Conservation (phyloP, 2,888 invertebrate genomes). For the Disparrhopalites patrizii region DNA sequence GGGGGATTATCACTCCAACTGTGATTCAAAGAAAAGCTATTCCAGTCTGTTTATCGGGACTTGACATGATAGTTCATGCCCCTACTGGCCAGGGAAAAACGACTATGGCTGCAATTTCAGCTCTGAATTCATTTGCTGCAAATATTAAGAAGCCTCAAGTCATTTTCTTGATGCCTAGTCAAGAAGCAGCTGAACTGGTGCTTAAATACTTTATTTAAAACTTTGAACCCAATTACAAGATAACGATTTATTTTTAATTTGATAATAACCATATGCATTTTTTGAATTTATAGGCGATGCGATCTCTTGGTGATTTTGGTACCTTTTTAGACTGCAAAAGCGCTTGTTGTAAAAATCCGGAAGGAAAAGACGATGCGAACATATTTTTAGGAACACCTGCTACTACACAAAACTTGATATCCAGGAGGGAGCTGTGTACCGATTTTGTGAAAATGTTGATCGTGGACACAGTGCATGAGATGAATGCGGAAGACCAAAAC, state of each 20-base stretch:
- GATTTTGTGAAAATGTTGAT: slow-evolving; percentile 11
- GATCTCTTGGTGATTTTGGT: slow-evolving; percentile 10
- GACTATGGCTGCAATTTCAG: slow-evolving; percentile 9
- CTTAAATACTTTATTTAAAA: neutral
- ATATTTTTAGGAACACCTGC: slow-evolving; percentile 5
- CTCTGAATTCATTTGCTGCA: slow-evolving; percentile 10
- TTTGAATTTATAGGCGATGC: slow-evolving; percentile 2
- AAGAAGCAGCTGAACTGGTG: slow-evolving; percentile 10
- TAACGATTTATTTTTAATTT: neutral
- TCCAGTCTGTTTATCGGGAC: slow-evolving; percentile 5
- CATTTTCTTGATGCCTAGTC: slow-evolving; percentile 1
- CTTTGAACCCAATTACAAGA: neutral
- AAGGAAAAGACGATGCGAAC: neutral
- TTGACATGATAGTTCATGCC: slow-evolving; percentile 16
- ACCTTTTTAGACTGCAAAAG: slow-evolving; percentile 9
- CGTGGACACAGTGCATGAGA: slow-evolving; percentile 11
- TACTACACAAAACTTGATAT: slow-evolving; percentile 1
- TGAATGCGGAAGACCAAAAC: slow-evolving; percentile 1
- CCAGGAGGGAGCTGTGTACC: neutral
- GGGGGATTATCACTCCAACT: slow-evolving; percentile 11
- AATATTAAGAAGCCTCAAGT: slow-evolving; percentile 6
- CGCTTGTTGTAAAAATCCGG: neutral
- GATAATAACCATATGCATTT: too few relatives aligned
- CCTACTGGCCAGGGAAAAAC: slow-evolving; percentile 15
- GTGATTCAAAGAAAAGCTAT: slow-evolving; percentile 3